Percentiles rank a stretch among this genome's conserved stretches.
phyloP scores from a whole-genome alignment of 2,797 vertebrate genomes.

The Xiphorhynchus erythropygius region DNA sequence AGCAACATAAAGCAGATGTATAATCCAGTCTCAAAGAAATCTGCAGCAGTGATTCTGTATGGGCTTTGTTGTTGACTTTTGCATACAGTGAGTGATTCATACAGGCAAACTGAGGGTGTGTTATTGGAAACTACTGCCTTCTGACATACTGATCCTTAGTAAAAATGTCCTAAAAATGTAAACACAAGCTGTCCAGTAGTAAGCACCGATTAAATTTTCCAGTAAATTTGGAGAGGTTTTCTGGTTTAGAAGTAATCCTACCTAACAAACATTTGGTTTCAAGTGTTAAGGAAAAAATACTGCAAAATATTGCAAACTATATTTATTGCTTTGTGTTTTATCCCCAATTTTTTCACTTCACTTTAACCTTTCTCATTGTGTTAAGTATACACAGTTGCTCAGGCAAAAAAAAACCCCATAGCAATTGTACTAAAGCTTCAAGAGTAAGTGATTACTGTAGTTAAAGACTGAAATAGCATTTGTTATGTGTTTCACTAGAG shows the following conservation, averaged over 20 bases:
- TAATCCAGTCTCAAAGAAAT: neutral
- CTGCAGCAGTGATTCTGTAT: neutral
- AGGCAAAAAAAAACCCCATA: neutral
- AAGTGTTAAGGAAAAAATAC: neutral
- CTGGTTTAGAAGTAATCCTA: neutral
- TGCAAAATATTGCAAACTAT: neutral
- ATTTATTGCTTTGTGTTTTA: neutral
- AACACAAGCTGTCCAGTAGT: neutral
- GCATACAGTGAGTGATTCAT: neutral
- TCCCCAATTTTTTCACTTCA: neutral
- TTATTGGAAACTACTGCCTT: neutral
- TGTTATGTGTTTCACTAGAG: neutral
- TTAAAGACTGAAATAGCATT: neutral
- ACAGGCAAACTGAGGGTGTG: neutral
- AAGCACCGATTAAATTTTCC: neutral
- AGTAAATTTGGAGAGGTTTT: neutral
- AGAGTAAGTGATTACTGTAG: neutral
- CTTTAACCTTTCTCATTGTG: neutral
- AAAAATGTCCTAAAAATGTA: neutral
- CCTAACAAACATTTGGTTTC: neutral
- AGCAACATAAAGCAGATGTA: neutral
- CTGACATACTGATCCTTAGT: neutral
- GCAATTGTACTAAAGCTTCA: neutral
- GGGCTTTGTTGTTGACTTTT: neutral
- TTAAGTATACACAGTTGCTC: neutral